phyloP scores from a whole-genome alignment of 2,113 vertebrate species.

The Enhydra lutris region DNA sequence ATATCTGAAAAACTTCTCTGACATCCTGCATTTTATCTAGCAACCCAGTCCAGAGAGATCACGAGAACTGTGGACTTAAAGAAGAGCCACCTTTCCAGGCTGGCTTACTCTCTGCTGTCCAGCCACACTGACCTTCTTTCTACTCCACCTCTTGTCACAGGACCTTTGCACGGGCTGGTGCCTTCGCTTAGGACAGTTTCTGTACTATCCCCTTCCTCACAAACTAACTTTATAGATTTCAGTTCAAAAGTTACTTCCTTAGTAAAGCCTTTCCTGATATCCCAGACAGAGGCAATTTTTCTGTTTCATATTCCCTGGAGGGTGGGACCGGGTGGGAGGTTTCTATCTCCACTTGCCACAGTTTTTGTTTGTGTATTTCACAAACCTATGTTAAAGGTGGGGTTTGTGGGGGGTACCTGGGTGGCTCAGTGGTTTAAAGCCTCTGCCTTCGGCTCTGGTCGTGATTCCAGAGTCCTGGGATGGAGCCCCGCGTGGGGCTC shows the following conservation, averaged over 20 bases:
- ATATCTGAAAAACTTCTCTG: background rate
- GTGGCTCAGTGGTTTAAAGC: no score
- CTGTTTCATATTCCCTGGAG: background rate
- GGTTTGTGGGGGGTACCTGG: background rate
- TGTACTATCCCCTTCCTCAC: background rate
- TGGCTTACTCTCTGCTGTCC: background rate
- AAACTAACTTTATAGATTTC: background rate
- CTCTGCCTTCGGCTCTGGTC: no score
- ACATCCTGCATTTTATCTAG: background rate
- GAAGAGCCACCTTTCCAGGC: background rate
- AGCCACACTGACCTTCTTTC: background rate
- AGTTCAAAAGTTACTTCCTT: background rate
- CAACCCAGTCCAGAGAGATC: background rate
- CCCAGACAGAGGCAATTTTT: background rate
- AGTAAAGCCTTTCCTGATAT: background rate
- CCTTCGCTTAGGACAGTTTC: background rate
- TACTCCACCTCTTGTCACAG: background rate
- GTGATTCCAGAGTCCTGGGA: no score
- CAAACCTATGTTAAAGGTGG: background rate
- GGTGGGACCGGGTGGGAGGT: rapidly evolving
- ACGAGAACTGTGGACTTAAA: background rate
- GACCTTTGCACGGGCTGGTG: background rate
- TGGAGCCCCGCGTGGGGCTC: no score
- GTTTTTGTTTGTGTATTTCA: background rate
- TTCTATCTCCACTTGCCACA: background rate